Percentiles rank a stretch among this genome's conserved stretches.
phyloP scores from a whole-genome alignment of 1,140 invertebrate species.

The Aricia agestis region DNA sequence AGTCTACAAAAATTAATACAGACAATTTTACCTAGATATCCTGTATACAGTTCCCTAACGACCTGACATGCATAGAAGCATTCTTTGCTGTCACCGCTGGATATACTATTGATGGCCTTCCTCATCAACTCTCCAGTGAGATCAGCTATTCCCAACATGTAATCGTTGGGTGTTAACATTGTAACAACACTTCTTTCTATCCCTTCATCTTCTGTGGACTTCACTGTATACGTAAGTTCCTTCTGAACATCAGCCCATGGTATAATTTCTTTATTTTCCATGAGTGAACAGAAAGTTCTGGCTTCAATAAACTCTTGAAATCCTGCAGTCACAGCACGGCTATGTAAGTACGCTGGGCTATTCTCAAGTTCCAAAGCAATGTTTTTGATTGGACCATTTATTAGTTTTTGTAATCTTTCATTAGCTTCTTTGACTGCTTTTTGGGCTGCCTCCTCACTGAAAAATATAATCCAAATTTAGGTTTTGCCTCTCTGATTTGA shows the following conservation, averaged over 20 bases:
- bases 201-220: constrained; percentile 36
- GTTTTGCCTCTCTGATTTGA: not conserved
- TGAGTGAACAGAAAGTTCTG: constrained; percentile 70
- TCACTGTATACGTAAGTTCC: constrained; percentile 43
- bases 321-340: constrained; percentile 85
- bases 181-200: constrained; percentile 35
- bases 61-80: constrained; percentile 85
- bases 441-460: constrained; percentile 77
- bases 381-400: constrained; percentile 78
- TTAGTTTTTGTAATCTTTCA: constrained; percentile 78
- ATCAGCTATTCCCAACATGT: constrained; percentile 91
- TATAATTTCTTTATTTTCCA: constrained; percentile 52
- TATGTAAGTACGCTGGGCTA: constrained; percentile 85
- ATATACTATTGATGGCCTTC: constrained; percentile 89
- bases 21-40: constrained; percentile 77
- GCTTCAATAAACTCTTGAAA: constrained; percentile 94
- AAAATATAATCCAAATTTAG: constrained; percentile 21
- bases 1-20: too few relatives aligned
- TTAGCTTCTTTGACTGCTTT: constrained; percentile 81
- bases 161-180: constrained; percentile 81
- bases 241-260: constrained; percentile 52
- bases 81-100: constrained; percentile 84
- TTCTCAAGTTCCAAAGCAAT: constrained; percentile 85
- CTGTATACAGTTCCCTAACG: constrained; percentile 84
- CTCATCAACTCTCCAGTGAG: constrained; percentile 94